Evolutionary conservation across 1,140 invertebrate genomes (phyloP), one percentile per base, ranked within the genome.

Genomic region (Carposina sasakii): DNA sequence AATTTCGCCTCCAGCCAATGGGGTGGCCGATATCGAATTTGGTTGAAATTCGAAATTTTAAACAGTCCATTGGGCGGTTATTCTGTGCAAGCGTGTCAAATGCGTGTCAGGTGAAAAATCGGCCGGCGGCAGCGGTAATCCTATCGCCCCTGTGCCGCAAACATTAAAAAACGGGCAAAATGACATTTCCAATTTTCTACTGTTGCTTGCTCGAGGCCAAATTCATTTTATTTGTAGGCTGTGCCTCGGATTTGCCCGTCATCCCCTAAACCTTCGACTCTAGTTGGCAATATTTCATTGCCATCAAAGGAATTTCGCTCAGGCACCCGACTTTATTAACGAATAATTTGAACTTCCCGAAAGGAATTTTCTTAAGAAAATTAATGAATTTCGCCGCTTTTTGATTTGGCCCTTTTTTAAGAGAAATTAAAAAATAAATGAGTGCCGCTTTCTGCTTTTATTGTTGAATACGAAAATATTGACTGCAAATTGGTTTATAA

Each of bases 171-270:
- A 81, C 57, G 61, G 65, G 68, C 62, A 79, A 79, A 79, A 82
- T 82, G 76, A 81, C 76, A 68, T 77, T 79, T 81, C 76, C 79
- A 83, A 83, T 83, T 83, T 83, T 83, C 76, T 79, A 83, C 79
- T 65, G 69, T 76, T 67, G 74, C 76, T 71, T 57, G 49, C 66
- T n/a, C n/a, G n/a, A n/a, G 66, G 75, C 60, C 63, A 67, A 71
- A 74, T 76, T 75, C 77, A 75, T 81, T 83, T 79, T 79, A 74
- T 76, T 76, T 70, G 60, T 20, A 15, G 10, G 36, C 36, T 9
- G 31, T 34, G 9, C 31, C 75, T 57, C 55, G 58, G 67, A 75
- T 77, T 76, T 63, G 57, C 57, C 64, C 71, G 73, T 71, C 73
- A 70, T 63, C 60, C 16, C 13, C 54, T 46, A 49, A 48, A 36